Base-by-base conservation (phyloP, 1,140 invertebrate genomes). In the Thaumatotibia leucotreta region DNA sequence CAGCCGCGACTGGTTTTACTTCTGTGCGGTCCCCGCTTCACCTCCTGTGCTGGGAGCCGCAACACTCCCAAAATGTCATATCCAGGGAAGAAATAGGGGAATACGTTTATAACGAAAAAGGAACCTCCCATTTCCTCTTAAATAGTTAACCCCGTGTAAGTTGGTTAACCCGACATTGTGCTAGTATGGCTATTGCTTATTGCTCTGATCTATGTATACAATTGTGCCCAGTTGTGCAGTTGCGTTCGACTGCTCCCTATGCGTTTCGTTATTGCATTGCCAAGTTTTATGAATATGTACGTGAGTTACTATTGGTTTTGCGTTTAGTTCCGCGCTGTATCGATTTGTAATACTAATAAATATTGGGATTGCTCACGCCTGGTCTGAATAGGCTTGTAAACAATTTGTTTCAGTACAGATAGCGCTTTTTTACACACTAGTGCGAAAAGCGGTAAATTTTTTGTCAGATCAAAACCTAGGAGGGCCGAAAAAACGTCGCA, bases 251-350 rank as follows among this genome's bases (percentile, higher is more conserved):
- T 58, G 29, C 29, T 11, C 52, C 23, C 29, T 58, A 58, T 58
- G 27, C 11, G 27, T 58, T 58, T 14, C 6, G 52, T 0, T 31
- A 31, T 29, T 31, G 52, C 52, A 27, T 20, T 17, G n/a, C 52
- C 50, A 2, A 58, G 29, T 58, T 58, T 58, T 58, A 58, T 58
- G 52, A 58, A 58, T 45, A 45, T 45, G 17, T 45, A 45, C 6
- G 20, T 45, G 8, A 45, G 39, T 45, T 45, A 45, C 39, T 45
- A 45, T 45, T 45, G 39, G 39, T 45, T 45, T 45, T 45, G 11
- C 39, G 39, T 45, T 20, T 45, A 20, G 17, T 45, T 45, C 39
- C 17, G 8, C 9, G n/a, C 39, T 45, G 39, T 45, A 45, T 45
- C 39, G 39, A 20, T 45, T 45, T 45, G 39, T 45, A 45, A 45